Conservation (phyloP, 1,140 invertebrate species). For the Drosophila sulfurigaster region DNA sequence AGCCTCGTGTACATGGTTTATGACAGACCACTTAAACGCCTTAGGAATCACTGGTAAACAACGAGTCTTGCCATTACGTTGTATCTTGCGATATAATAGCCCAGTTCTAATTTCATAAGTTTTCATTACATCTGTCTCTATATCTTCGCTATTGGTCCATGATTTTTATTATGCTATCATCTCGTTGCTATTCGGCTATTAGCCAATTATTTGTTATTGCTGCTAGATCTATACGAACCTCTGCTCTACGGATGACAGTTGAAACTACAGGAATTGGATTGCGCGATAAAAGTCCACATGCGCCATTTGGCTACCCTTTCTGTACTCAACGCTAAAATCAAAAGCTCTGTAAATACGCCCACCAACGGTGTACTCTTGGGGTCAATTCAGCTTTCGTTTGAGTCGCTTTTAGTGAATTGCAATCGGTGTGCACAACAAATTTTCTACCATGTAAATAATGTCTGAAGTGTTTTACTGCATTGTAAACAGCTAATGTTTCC, state of each 20-base stretch:
- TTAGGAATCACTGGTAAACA: no score
- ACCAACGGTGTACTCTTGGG: constrained; percentile 7
- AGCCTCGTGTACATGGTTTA: no score
- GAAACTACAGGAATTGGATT: not conserved
- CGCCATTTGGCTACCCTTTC: not conserved
- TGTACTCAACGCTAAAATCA: not conserved
- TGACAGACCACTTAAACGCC: no score
- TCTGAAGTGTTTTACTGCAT: constrained; percentile 7
- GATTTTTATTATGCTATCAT: not conserved
- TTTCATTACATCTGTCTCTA: no score
- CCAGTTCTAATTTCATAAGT: no score
- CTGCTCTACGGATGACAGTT: not conserved
- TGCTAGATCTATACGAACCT: not conserved
- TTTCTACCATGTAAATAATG: not conserved
- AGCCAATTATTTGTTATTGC: constrained; percentile 5
- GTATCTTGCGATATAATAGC: no score
- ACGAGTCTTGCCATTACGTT: no score
- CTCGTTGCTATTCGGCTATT: not conserved
- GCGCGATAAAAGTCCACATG: not conserved
- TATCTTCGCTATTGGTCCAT: no score
- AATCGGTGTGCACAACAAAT: constrained; percentile 1
- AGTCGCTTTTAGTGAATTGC: constrained; percentile 16
- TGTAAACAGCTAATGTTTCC: constrained; percentile 4
- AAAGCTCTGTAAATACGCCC: not conserved
- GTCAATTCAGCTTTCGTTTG: not conserved